Base-by-base conservation (phyloP, 1,140 invertebrate species). In the Anadara kagoshimensis region DNA sequence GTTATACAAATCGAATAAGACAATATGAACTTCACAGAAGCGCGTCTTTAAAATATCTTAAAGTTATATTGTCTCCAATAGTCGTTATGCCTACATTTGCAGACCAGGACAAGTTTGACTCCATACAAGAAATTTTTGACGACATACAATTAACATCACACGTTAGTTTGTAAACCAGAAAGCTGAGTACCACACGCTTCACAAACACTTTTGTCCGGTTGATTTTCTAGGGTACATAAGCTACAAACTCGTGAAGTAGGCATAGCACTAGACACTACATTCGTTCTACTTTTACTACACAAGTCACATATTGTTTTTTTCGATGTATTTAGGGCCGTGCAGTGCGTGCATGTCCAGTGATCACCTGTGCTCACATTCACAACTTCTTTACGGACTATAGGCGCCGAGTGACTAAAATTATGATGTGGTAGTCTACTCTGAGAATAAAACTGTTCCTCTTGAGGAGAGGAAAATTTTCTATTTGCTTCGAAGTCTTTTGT, bases 351-450 rank as follows among this genome's bases (percentile, higher is more conserved):
- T 24, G 45, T 64, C 62, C 62, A 64, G n/a, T n/a, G 49, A 53
- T 64, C 47, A 18, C 62, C 62, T 20, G 53, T 45, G 29, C 62
- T 64, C 36, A 26, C 26, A 20, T 45, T 51, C 3, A 16, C 45
- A 20, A 64, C 45, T 14, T 64, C 62, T 8, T 49, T n/a, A 36
- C 62, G 16, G 29, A 29, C 62, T 36, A 64, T n/a, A 5, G 62
- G 62, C n/a, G 62, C 62, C 51, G 62, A 64, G 53, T 64, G 62
- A 53, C 62, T 64, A 51, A 45, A 24, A 53, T 26, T 51, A 62
- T 45, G 11, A 62, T 29, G 49, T 62, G n/a, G 59, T 5, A 29
- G 62, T 51, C 62, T 29, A 51, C 51, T 45, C 45, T 26, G 26
- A 20, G 62, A 12, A 10, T 45, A 64, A 11, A 26, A 12, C 11